These are phyloP conservation scores for Phaonia tiefii DNA, from an alignment of 2,888 invertebrate genomes.

Conservation along the genomic window DNA sequence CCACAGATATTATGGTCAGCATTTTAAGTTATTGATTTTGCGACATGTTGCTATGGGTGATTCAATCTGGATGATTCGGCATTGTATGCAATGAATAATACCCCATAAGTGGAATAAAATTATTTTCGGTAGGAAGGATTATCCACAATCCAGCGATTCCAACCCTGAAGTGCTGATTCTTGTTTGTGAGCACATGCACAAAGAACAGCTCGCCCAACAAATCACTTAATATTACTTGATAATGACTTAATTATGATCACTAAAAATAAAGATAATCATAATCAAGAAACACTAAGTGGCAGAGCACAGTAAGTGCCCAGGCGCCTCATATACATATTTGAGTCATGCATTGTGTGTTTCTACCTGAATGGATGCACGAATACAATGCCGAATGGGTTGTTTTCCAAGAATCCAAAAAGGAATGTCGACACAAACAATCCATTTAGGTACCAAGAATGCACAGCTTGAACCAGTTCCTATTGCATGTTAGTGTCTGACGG, in stretches of 20 bases:
- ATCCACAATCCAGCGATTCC: background rate
- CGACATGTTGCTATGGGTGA: no score
- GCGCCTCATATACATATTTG: conserved; percentile 39
- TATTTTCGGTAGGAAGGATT: no score
- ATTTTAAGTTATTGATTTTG: no score
- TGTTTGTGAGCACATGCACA: no score
- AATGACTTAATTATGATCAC: conserved; percentile 52
- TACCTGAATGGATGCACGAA: conserved; percentile 46
- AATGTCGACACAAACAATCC: conserved; percentile 15
- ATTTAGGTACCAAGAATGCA: conserved; percentile 20
- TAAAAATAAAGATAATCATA: conserved; percentile 36
- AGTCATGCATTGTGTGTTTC: conserved; percentile 46
- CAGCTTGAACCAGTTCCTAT: conserved; percentile 56
- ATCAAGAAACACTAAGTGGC: conserved; percentile 23
- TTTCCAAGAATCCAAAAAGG: conserved; percentile 45
- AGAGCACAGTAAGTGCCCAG: conserved; percentile 28
- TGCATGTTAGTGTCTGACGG: conserved; percentile 41
- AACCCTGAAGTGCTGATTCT: background rate
- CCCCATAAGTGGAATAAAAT: no score
- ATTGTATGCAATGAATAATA: no score
- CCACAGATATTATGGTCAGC: no score
- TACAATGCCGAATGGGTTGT: background rate
- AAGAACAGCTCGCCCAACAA: conserved; percentile 9
- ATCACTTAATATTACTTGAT: conserved; percentile 40
- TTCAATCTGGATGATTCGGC: no score